Percentiles rank a stretch among this genome's conserved stretches.
phyloP scores from a whole-genome alignment of 2,888 invertebrate genomes.

The Trichogramma dendrolimi region DNA sequence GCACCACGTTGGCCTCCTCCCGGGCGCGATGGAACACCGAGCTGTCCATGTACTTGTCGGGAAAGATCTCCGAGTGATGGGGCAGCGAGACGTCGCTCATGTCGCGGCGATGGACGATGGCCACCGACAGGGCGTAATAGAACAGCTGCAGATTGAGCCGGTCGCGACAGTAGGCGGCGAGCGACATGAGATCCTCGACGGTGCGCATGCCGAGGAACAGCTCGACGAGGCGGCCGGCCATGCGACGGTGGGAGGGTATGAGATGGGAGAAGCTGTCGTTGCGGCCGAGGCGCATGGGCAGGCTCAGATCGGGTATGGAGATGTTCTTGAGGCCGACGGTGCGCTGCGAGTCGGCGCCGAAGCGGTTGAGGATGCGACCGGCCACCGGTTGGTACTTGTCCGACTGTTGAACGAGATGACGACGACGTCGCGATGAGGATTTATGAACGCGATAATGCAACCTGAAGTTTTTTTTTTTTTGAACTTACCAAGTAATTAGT shows the following conservation, averaged over 20 bases:
- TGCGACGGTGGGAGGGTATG: conserved; percentile 64
- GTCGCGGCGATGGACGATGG: conserved; percentile 60
- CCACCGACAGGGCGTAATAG: too few species aligned
- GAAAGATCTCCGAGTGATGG: conserved; percentile 73
- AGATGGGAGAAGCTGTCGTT: conserved; percentile 72
- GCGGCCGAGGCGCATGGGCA: conserved; percentile 61
- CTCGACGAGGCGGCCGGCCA: conserved; percentile 68
- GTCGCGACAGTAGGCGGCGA: too few species aligned
- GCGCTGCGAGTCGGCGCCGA: conserved; percentile 52
- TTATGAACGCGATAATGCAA: not conserved
- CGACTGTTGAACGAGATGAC: conserved; percentile 40
- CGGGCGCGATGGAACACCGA: conserved; percentile 66
- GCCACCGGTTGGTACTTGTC: conserved; percentile 59
- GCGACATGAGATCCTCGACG: not conserved
- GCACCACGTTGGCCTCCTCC: conserved; percentile 59
- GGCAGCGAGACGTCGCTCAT: conserved; percentile 68
- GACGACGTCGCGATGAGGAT: too few species aligned
- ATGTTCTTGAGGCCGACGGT: conserved; percentile 61
- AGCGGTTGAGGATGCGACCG: conserved; percentile 58
- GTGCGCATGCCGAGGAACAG: conserved; percentile 59
- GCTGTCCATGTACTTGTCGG: conserved; percentile 76
- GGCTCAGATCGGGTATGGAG: conserved; percentile 60
- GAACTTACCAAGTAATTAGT: conserved; percentile 62
- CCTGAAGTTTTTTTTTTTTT: conserved; percentile 26
- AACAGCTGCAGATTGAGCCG: too few species aligned